Evolutionary conservation across 1,140 invertebrate species (phyloP).

Genomic region (Leptinotarsa lineolata): DNA sequence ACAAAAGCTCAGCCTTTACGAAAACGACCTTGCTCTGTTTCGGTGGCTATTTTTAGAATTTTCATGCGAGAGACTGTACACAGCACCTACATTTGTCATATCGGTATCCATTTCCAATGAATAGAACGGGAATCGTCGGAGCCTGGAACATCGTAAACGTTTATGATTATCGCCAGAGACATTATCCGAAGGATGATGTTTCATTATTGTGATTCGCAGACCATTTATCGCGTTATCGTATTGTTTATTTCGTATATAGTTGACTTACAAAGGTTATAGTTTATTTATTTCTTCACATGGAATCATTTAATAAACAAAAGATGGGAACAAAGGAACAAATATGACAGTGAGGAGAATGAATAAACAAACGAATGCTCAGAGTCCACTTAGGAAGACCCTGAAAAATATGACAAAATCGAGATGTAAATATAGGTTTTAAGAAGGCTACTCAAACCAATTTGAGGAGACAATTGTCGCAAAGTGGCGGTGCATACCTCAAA

Average conservation of each 20-base stretch:
- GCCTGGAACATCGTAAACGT: not conserved
- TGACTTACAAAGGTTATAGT: too few relatives aligned
- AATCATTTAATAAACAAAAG: too few relatives aligned
- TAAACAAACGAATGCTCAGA: too few relatives aligned
- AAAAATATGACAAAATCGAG: too few relatives aligned
- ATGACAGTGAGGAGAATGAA: too few relatives aligned
- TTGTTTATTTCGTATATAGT: not conserved
- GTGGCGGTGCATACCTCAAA: too few relatives aligned
- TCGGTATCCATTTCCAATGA: not conserved
- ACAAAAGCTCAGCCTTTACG: not conserved
- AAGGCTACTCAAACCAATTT: too few relatives aligned
- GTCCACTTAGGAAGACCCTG: too few relatives aligned
- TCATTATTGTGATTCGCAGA: not conserved
- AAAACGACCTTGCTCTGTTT: not conserved
- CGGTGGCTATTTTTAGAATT: not conserved
- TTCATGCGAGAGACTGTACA: not conserved
- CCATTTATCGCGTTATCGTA: not conserved
- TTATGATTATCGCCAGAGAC: not conserved
- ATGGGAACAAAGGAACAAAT: too few relatives aligned
- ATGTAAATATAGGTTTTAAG: too few relatives aligned
- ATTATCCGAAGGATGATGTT: not conserved
- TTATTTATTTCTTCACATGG: too few relatives aligned
- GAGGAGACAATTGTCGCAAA: too few relatives aligned
- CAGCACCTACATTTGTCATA: not conserved
- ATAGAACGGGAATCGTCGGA: not conserved